Percentiles rank a stretch among this genome's conserved stretches.
phyloP scores from a whole-genome alignment of 2,797 vertebrate species.

The Graptemys geographica region DNA sequence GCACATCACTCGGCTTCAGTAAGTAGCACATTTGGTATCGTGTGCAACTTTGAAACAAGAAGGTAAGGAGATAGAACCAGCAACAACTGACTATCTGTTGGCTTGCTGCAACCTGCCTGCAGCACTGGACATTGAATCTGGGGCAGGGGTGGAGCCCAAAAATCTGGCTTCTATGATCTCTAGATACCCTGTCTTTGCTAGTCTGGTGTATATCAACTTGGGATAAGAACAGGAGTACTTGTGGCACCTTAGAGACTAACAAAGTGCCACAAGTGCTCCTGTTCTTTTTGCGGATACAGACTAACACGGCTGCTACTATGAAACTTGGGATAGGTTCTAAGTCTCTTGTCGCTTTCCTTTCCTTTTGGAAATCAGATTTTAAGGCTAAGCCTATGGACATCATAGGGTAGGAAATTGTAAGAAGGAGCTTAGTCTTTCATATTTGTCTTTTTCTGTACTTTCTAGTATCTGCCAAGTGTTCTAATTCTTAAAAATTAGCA shows the following conservation, averaged over 20 bases:
- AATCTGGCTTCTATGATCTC: background rate
- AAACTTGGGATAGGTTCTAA: background rate
- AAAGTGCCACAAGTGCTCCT: too few species aligned
- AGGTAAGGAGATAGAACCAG: background rate
- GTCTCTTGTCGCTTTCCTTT: background rate
- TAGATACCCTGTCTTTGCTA: background rate
- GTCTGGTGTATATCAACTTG: background rate
- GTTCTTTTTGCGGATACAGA: too few species aligned
- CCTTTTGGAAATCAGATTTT: background rate
- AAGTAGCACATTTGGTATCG: background rate
- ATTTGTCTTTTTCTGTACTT: background rate
- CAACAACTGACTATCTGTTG: background rate
- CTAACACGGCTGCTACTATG: too few species aligned
- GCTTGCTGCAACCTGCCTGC: background rate
- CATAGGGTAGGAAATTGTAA: background rate
- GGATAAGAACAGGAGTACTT: background rate
- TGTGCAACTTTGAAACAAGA: background rate
- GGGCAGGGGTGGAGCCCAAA: background rate
- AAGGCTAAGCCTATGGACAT: background rate
- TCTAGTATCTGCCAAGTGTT: rapidly evolving
- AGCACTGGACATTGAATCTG: background rate
- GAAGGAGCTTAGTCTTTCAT: background rate
- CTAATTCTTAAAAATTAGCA: background rate
- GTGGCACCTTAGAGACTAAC: too few species aligned
- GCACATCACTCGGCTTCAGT: background rate